Evolutionary conservation across 2,113 vertebrate species (phyloP).

Genomic region (Holacanthus passer): DNA sequence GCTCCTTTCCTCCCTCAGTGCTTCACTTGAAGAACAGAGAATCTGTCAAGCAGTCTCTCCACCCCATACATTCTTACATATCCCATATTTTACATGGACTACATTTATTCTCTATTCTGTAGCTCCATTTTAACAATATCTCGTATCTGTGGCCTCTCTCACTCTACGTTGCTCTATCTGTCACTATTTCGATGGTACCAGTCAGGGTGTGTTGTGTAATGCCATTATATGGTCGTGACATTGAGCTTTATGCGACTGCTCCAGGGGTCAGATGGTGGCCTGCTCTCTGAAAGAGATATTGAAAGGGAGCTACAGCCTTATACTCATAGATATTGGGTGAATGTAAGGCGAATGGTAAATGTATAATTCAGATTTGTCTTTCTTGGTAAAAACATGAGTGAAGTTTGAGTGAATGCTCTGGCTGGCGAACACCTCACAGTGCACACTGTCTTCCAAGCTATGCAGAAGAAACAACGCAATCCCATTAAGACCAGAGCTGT

Average conservation of each 20-base stretch:
- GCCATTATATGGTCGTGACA: conserved; percentile 62
- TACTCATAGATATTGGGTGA: background rate
- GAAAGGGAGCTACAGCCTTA: conserved; percentile 27
- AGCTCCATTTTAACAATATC: background rate
- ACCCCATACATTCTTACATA: conserved; percentile 4
- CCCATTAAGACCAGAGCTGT: conserved; percentile 54
- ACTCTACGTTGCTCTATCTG: background rate
- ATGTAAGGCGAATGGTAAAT: background rate
- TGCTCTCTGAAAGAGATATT: conserved; percentile 44
- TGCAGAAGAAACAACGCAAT: conserved; percentile 49
- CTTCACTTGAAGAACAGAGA: background rate
- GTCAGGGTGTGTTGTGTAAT: conserved; percentile 40
- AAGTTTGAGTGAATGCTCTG: background rate
- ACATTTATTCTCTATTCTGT: background rate
- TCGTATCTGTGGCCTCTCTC: background rate
- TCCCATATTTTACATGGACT: conserved; percentile 19
- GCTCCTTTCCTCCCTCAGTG: conserved; percentile 9
- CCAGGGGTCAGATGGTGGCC: conserved; percentile 11
- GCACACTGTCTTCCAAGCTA: conserved; percentile 23
- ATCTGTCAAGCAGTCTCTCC: conserved; percentile 15
- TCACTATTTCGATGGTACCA: background rate
- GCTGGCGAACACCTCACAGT: background rate
- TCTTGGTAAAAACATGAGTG: background rate
- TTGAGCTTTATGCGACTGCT: conserved; percentile 43
- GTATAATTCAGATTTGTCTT: background rate